phyloP scores from a whole-genome alignment of 2,113 vertebrate genomes.

The Catharus fuscescens region DNA sequence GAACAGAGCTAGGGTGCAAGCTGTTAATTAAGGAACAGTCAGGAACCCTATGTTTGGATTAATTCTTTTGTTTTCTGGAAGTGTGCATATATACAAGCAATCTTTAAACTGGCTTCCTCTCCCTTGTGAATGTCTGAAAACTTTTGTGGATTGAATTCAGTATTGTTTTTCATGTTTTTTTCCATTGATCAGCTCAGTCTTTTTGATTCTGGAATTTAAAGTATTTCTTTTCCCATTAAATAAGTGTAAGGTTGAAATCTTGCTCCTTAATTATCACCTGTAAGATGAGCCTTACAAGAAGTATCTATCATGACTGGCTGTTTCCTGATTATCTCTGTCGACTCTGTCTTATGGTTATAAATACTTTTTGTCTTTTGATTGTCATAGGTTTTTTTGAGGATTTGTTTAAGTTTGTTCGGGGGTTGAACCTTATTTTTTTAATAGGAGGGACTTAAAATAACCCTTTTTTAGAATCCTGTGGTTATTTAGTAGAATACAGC shows the following conservation, averaged over 20 bases:
- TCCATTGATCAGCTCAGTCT: background rate
- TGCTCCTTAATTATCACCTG: background rate
- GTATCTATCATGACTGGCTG: background rate
- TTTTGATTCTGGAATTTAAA: background rate
- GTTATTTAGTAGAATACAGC: background rate
- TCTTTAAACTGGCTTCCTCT: background rate
- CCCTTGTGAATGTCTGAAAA: background rate
- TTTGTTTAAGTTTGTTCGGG: background rate
- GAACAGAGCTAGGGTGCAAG: background rate
- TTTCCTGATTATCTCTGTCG: background rate
- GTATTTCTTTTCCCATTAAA: background rate
- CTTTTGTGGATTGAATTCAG: background rate
- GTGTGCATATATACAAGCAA: background rate
- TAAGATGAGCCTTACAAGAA: background rate
- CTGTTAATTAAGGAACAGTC: background rate
- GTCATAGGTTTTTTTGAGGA: fast-evolving
- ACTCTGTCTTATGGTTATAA: background rate
- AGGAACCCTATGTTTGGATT: background rate
- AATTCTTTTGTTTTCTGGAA: background rate
- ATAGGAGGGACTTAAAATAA: background rate
- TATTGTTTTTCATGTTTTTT: background rate
- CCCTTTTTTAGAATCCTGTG: background rate
- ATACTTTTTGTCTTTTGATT: background rate
- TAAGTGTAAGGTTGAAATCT: background rate
- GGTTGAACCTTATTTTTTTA: background rate